A percentile compares a stretch with the other conserved stretches of the same genome.
Conservation (phyloP, 2,888 invertebrate genomes). For the Trypoxylon attenuatum region DNA sequence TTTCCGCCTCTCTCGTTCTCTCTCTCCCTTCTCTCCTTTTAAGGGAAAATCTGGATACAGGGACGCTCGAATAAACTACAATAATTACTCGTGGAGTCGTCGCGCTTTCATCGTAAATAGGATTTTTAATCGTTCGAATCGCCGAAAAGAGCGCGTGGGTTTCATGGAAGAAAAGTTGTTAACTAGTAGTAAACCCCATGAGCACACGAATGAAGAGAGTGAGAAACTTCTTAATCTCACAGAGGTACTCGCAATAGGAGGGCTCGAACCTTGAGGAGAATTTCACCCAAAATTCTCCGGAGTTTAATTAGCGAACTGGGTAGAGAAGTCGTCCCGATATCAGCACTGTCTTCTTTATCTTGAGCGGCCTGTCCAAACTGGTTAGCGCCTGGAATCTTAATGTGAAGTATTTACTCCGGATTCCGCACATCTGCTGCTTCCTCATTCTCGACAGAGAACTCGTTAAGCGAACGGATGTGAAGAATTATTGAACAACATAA, state of each 20-base stretch:
- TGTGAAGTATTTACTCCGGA: constrained; percentile 26
- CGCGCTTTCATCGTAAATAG: no score
- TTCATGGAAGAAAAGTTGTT: not conserved
- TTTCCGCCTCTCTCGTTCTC: no score
- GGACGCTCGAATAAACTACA: no score
- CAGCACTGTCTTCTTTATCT: constrained; percentile 32
- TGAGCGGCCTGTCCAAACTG: constrained; percentile 21
- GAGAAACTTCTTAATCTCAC: not conserved
- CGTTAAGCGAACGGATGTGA: not conserved
- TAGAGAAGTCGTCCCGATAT: constrained; percentile 8
- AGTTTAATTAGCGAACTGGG: not conserved
- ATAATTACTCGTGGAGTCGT: no score
- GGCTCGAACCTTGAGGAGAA: constrained; percentile 16
- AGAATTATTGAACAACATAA: not conserved
- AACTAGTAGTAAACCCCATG: not conserved
- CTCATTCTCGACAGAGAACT: constrained; percentile 22
- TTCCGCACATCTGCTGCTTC: constrained; percentile 19
- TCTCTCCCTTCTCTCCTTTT: not conserved
- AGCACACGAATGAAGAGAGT: not conserved
- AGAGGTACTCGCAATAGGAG: constrained; percentile 24
- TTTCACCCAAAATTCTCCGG: constrained; percentile 28
- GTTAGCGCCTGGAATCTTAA: constrained; percentile 38
- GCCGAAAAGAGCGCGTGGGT: no score
- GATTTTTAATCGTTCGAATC: no score
- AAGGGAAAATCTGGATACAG: no score